Percentiles rank a stretch among this genome's conserved stretches.
phyloP scores from a whole-genome alignment of 2,888 invertebrate genomes.

The Lysandra bellargus region DNA sequence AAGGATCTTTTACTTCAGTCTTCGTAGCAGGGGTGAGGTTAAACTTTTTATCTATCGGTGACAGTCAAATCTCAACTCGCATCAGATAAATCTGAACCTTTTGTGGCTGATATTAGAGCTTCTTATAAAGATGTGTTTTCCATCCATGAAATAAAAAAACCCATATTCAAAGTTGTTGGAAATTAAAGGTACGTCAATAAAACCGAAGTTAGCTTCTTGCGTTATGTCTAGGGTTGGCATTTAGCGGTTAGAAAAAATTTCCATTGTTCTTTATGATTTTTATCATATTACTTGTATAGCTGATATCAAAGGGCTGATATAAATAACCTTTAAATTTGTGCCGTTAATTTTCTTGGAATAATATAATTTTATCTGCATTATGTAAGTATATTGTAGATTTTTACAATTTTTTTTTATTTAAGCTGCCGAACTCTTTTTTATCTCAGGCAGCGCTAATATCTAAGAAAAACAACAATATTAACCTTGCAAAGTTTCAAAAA shows the following conservation, averaged over 20 bases:
- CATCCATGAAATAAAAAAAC: slow-evolving; percentile 62
- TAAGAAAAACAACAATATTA: background rate
- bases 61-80: slow-evolving; percentile 52
- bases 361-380: too few species aligned
- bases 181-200: slow-evolving; percentile 77
- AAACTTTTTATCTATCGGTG: slow-evolving; percentile 74
- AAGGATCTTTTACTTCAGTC: slow-evolving; percentile 43
- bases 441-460: background rate
- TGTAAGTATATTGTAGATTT: too few species aligned
- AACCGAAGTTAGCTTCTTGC: slow-evolving; percentile 78
- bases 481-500: too few species aligned
- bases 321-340: too few species aligned
- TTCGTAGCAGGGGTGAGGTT: slow-evolving; percentile 50
- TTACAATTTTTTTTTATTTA: background rate
- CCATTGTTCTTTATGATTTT: background rate
- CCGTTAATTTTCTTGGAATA: too few species aligned
- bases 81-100: slow-evolving; percentile 47
- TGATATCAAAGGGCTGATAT: too few species aligned
- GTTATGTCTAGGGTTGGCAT: slow-evolving; percentile 46
- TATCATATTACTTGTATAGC: background rate
- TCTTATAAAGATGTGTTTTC: slow-evolving; percentile 37
- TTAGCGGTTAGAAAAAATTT: background rate
- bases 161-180: slow-evolving; percentile 74
- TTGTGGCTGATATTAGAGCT: slow-evolving; percentile 41
- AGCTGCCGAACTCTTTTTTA: background rate